A percentile compares a stretch with the other conserved stretches of the same genome.
These are phyloP conservation scores for Gymnodraco acuticeps DNA, from an alignment of 2,797 vertebrate species.

Conservation along the genomic window DNA sequence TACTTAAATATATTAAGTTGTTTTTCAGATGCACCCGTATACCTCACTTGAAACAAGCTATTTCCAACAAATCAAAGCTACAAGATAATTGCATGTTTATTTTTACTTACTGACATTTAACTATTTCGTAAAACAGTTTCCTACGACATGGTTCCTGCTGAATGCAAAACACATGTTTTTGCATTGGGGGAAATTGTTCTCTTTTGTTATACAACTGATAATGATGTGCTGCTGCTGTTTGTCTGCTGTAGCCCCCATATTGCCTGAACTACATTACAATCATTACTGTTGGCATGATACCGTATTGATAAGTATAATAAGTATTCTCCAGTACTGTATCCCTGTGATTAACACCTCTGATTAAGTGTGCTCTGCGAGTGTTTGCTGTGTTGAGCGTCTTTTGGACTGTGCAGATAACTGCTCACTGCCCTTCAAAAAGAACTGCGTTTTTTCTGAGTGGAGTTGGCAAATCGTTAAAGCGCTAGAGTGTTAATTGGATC, in stretches of 20 bases:
- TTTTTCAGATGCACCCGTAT: not conserved
- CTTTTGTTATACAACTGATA: not conserved
- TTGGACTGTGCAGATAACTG: not conserved
- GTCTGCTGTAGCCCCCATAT: not conserved
- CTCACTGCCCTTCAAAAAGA: constrained; percentile 10
- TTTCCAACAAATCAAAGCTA: too few species aligned
- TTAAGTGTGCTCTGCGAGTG: not conserved
- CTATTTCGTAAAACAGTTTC: too few species aligned
- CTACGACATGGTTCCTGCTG: not conserved
- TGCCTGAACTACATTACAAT: not conserved
- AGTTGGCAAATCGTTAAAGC: constrained; percentile 49
- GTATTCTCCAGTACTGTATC: not conserved
- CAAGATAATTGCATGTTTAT: too few species aligned
- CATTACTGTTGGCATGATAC: not conserved
- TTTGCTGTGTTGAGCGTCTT: constrained; percentile 4
- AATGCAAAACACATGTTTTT: not conserved
- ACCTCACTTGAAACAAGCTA: too few species aligned
- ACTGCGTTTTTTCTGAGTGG: constrained; percentile 11
- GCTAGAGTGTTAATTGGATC: constrained; percentile 61
- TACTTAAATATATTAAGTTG: not conserved
- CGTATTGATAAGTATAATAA: not conserved
- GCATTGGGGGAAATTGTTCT: not conserved
- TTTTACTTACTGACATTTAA: too few species aligned
- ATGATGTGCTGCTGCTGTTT: constrained; percentile 2
- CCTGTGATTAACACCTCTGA: not conserved